These are phyloP conservation scores for Belonocnema kinseyi DNA, from an alignment of 1,140 invertebrate species.

Conservation along the genomic window DNA sequence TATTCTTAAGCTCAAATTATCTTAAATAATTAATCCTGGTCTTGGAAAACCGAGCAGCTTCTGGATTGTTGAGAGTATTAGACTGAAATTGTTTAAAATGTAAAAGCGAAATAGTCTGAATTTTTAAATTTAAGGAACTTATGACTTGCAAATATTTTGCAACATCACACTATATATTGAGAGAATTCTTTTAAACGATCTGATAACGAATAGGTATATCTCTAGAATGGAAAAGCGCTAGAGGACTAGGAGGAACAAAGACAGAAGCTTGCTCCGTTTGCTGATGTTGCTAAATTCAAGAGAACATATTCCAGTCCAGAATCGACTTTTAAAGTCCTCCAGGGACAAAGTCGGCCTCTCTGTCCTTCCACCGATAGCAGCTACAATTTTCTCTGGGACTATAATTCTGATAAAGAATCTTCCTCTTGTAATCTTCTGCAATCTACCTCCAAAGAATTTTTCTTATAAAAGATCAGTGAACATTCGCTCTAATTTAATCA, in stretches of 20 bases:
- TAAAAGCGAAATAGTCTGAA: too few species aligned
- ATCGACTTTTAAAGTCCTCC: constrained; percentile 23
- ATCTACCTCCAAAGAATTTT: not conserved
- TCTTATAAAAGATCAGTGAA: not conserved
- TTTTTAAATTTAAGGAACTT: too few species aligned
- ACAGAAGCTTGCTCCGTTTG: constrained; percentile 5
- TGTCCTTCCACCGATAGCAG: not conserved
- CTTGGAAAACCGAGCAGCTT: too few species aligned
- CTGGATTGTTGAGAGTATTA: too few species aligned
- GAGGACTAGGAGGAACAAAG: not conserved
- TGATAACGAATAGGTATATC: constrained; percentile 24
- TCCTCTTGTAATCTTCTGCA: not conserved
- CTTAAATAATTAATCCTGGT: too few species aligned
- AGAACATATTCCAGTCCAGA: constrained; percentile 2
- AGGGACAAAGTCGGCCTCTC: constrained; percentile 3
- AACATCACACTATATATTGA: not conserved
- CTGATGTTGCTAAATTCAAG: constrained; percentile 21
- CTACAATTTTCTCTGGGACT: constrained; percentile 24
- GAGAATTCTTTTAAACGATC: constrained; percentile 10
- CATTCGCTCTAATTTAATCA: not conserved
- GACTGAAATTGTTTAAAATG: too few species aligned
- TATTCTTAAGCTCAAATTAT: too few species aligned
- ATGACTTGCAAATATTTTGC: too few species aligned
- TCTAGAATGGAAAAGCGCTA: not conserved
- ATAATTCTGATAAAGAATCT: constrained; percentile 17